phyloP scores from a whole-genome alignment of 23 tunicate genomes.

The Trididemnum miniatum region DNA sequence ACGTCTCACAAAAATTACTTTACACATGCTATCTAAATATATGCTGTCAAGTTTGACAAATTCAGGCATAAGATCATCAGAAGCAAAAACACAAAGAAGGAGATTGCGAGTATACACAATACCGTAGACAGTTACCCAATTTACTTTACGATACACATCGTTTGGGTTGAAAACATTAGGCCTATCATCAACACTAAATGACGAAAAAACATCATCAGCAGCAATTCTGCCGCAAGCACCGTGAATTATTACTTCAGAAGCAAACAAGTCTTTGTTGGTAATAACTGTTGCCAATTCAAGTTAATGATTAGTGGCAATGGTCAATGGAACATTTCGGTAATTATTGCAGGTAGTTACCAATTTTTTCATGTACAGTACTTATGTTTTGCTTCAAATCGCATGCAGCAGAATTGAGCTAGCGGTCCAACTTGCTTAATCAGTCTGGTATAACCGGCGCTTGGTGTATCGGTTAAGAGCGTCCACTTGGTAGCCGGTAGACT shows the following conservation, averaged over 20 bases:
- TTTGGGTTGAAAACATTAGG: not conserved
- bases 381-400: constrained; percentile 26
- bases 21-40: not conserved
- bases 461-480: too few relatives aligned
- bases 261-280: not conserved
- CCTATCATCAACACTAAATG: not conserved
- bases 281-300: not conserved
- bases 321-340: constrained; percentile 1
- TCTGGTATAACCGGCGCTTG: not conserved
- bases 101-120: not conserved
- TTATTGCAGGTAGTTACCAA: not conserved
- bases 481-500: too few relatives aligned
- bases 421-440: constrained; percentile 17
- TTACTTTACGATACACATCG: not conserved
- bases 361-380: not conserved
- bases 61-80: not conserved
- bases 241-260: not conserved
- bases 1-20: not conserved
- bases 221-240: not conserved
- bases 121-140: not conserved
- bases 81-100: not conserved
- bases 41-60: not conserved
- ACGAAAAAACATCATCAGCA: not conserved
- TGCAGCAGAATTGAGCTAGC: constrained; percentile 3
- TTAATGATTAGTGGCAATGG: not conserved